Conservation (phyloP, 2,113 vertebrate species). For the Lophochroa leadbeateri region DNA sequence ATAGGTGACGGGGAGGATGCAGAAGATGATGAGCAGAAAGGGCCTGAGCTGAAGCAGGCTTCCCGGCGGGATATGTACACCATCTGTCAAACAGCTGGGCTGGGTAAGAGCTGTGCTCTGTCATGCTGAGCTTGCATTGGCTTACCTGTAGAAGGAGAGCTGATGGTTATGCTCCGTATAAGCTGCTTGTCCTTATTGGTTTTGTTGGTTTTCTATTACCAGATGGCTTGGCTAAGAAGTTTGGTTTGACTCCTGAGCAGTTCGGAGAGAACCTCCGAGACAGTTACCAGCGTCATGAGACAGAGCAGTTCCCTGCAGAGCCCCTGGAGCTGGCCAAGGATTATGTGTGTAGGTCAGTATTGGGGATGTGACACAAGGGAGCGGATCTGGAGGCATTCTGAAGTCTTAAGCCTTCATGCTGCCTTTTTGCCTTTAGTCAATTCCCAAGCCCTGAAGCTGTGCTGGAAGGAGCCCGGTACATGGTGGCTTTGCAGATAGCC, state of each 20-base stretch:
- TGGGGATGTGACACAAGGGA: background rate
- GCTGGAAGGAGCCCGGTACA: conserved; percentile 95
- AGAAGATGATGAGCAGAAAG: conserved; percentile 92
- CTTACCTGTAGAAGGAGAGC: background rate
- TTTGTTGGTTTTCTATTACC: background rate
- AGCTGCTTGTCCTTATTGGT: background rate
- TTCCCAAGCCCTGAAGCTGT: conserved; percentile 90
- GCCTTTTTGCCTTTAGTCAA: conserved; percentile 76
- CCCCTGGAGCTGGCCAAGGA: conserved; percentile 96
- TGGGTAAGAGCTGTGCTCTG: conserved; percentile 78
- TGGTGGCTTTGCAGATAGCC: conserved; percentile 98
- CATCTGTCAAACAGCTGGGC: conserved; percentile 93
- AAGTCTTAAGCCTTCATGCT: background rate
- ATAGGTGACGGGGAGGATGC: conserved; percentile 83
- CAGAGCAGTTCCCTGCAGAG: conserved; percentile 97
- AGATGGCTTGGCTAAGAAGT: conserved; percentile 98
- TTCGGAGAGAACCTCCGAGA: conserved; percentile 98
- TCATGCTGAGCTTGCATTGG: background rate
- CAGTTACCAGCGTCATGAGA: conserved; percentile 98
- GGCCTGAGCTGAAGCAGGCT: conserved; percentile 95
- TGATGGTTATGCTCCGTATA: background rate
- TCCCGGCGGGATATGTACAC: conserved; percentile 98
- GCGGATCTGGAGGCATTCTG: background rate
- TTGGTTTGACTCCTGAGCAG: conserved; percentile 96
- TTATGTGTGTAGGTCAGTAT: conserved; percentile 89